phyloP scores from a whole-genome alignment of 92 coral and sea anemone genomes.

The Actinostola sp. region DNA sequence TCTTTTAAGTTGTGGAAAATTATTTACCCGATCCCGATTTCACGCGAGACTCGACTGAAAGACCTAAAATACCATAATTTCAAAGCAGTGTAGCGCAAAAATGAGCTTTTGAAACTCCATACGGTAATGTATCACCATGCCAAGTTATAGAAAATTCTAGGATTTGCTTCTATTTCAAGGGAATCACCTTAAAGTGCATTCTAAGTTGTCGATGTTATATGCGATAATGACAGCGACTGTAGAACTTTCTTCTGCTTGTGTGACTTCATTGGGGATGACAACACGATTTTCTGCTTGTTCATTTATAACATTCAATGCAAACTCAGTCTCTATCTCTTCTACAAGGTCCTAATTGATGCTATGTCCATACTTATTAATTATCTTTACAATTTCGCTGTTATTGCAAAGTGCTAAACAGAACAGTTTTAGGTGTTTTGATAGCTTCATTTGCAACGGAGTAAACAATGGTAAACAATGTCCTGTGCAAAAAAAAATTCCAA shows the following conservation, averaged over 20 bases:
- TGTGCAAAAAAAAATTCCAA: conserved; percentile 46
- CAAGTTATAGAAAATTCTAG: too few species aligned
- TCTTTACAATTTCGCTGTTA: conserved; percentile 59
- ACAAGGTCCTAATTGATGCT: conserved; percentile 59
- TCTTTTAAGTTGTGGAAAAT: too few species aligned
- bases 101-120: too few species aligned
- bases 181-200: conserved; percentile 62
- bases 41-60: too few species aligned
- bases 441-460: conserved; percentile 46
- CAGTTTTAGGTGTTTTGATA: conserved; percentile 63
- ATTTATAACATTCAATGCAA: conserved; percentile 53
- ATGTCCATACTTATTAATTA: conserved; percentile 65
- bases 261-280: conserved; percentile 42
- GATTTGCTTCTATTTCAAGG: too few species aligned
- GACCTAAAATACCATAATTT: too few species aligned
- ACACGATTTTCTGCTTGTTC: conserved; percentile 50
- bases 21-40: too few species aligned
- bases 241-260: conserved; percentile 13
- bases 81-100: too few species aligned
- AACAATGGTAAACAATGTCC: conserved; percentile 34
- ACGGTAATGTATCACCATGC: too few species aligned
- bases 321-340: too few species aligned
- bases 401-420: conserved; percentile 60
- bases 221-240: conserved; percentile 62
- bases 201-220: conserved; percentile 65